phyloP scores from a whole-genome alignment of 2,888 invertebrate genomes.

The Erpobdella octoculata region DNA sequence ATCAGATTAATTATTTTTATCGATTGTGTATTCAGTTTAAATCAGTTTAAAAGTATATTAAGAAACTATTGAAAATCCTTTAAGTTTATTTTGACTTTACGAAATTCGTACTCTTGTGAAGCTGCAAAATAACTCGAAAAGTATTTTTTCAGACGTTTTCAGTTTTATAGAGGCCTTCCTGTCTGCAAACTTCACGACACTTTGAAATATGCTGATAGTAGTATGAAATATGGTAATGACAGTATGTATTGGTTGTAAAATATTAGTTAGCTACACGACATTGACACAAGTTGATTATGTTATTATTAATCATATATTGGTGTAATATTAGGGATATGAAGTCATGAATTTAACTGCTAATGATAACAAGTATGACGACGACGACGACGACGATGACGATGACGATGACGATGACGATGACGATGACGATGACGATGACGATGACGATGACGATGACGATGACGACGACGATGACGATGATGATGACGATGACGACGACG shows the following conservation, averaged over 20 bases:
- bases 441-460: not conserved
- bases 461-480: not conserved
- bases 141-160: too few relatives aligned
- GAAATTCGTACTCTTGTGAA: not conserved
- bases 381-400: not conserved
- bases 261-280: too few relatives aligned
- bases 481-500: not conserved
- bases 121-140: not conserved
- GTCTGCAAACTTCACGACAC: too few relatives aligned
- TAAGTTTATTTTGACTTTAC: not conserved
- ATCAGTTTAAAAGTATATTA: not conserved
- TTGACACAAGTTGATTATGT: too few relatives aligned
- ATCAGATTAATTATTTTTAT: not conserved
- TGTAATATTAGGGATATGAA: too few relatives aligned
- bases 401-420: constrained; percentile 1
- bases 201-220: too few relatives aligned
- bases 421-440: constrained; percentile 3
- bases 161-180: too few relatives aligned
- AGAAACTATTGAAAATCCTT: not conserved
- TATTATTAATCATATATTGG: too few relatives aligned
- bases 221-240: too few relatives aligned
- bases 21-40: too few relatives aligned
- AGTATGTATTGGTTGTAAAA: too few relatives aligned
- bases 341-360: too few relatives aligned
- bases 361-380: not conserved